phyloP scores from a whole-genome alignment of 2,797 vertebrate species.

The Phoeniculus purpureus region DNA sequence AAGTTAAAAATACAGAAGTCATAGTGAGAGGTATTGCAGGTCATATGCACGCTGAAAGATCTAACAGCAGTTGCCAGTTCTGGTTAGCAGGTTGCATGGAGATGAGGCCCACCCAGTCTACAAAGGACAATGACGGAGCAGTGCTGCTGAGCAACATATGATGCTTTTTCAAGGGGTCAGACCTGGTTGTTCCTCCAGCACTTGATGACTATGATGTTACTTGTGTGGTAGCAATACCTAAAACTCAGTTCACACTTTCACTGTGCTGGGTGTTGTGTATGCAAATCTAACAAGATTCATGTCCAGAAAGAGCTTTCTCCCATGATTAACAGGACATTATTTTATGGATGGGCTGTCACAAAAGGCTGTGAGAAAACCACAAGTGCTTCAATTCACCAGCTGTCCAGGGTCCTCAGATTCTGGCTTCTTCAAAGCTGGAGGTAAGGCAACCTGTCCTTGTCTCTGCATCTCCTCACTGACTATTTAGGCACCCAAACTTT shows the following conservation, averaged over 20 bases:
- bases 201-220: neutral
- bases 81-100: constrained; percentile 3
- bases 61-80: constrained; percentile 4
- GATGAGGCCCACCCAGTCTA: constrained; percentile 24
- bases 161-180: constrained; percentile 24
- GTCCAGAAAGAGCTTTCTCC: neutral
- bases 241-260: neutral
- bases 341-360: neutral
- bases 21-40: neutral
- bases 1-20: neutral
- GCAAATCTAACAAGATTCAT: neutral
- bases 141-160: constrained; percentile 1
- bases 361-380: neutral
- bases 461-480: neutral
- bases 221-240: neutral
- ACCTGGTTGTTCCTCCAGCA: neutral
- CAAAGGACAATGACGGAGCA: constrained; percentile 2
- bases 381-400: neutral
- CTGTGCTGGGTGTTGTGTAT: neutral
- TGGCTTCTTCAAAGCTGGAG: neutral
- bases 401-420: neutral
- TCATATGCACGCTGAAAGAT: neutral
- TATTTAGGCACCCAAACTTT: neutral
- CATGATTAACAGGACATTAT: neutral
- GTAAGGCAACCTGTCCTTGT: neutral